Percentiles rank a stretch among this genome's conserved stretches.
Conservation (phyloP, 2,113 vertebrate species). For the Saimiri boliviensis region DNA sequence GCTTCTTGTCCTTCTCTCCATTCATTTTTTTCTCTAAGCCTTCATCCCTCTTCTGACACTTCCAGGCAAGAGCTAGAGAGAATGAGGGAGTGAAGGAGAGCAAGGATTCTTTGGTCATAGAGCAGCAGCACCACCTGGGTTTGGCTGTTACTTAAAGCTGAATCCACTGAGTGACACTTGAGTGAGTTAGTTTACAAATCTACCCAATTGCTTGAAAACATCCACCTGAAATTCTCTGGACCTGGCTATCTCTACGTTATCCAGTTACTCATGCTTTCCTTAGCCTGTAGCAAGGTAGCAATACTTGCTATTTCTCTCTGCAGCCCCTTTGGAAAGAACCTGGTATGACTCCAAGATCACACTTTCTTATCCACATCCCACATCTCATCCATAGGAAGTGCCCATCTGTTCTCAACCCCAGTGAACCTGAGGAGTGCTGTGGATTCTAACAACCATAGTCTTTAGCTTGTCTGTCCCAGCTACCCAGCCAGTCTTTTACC, state of each 20-base stretch:
- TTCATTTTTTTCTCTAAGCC: not conserved
- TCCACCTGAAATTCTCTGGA: not conserved
- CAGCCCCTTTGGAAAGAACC: not conserved
- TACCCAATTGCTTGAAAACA: not conserved
- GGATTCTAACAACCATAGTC: not conserved
- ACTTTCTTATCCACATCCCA: not conserved
- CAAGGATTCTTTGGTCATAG: not conserved
- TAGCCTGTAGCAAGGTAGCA: not conserved
- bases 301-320: not conserved
- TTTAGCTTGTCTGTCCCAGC: not conserved
- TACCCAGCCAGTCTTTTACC: not conserved
- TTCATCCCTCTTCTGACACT: not conserved
- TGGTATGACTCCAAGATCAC: not conserved
- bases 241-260: not conserved
- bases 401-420: not conserved
- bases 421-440: not conserved
- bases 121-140: not conserved
- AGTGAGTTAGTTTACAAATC: not conserved
- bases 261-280: not conserved
- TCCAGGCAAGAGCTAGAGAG: not conserved
- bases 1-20: not conserved
- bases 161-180: not conserved
- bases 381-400: not conserved
- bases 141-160: not conserved
- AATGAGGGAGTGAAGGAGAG: not conserved